Conservation (phyloP, 2,888 invertebrate genomes). For the Callyntrura guangdongensis region DNA sequence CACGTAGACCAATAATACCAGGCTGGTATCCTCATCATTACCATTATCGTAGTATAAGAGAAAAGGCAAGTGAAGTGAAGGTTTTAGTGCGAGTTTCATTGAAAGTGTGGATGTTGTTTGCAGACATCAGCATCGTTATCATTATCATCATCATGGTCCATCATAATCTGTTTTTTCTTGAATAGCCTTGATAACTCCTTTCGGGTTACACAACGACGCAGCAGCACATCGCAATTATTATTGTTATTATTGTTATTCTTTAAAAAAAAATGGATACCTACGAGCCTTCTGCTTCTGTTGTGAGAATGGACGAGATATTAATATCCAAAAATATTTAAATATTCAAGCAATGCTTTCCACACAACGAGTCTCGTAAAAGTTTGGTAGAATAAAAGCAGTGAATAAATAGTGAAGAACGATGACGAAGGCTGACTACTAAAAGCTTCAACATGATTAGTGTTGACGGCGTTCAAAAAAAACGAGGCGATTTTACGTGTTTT, state of each 20-base stretch:
- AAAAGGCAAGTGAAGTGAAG: slow-evolving; percentile 39
- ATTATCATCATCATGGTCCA: slow-evolving; percentile 21
- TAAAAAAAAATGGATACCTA: neutral
- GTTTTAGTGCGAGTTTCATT: neutral
- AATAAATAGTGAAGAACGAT: neutral
- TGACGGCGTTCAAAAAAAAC: slow-evolving; percentile 29
- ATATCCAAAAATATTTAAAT: slow-evolving; percentile 38
- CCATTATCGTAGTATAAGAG: neutral
- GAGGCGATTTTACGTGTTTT: slow-evolving; percentile 3
- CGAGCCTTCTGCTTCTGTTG: neutral
- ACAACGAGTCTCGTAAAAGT: neutral
- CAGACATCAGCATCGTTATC: slow-evolving; percentile 2
- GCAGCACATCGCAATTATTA: neutral
- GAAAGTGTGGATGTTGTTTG: neutral
- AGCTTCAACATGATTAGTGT: slow-evolving; percentile 37
- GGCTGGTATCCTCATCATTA: slow-evolving; percentile 15
- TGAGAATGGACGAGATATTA: neutral
- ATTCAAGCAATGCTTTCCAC: neutral
- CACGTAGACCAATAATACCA: slow-evolving; percentile 25
- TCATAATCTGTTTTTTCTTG: slow-evolving; percentile 59
- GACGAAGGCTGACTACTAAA: neutral
- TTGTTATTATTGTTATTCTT: neutral
- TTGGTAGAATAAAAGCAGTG: neutral
- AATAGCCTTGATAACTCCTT: slow-evolving; percentile 69
- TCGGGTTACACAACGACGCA: slow-evolving; percentile 44